Evolutionary conservation across 1,140 invertebrate species (phyloP).

Genomic region (Glossosoma conforme): DNA sequence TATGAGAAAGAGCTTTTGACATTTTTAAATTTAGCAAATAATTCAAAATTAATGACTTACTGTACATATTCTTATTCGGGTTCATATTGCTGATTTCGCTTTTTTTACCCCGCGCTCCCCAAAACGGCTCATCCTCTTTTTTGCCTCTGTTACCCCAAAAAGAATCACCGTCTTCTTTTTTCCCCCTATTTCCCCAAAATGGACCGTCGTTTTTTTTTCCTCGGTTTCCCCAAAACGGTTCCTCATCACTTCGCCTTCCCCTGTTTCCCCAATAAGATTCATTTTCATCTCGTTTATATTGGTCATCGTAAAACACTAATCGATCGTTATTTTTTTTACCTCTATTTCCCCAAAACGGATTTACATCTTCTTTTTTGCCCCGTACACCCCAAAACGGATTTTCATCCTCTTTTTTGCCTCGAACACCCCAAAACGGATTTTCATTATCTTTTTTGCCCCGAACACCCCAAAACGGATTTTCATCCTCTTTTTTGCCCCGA

Average conservation of each 20-base stretch:
- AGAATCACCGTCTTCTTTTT: slow-evolving; percentile 13
- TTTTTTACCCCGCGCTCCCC: slow-evolving; percentile 25
- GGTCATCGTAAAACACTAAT: not conserved
- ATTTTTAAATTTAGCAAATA: slow-evolving; percentile 33
- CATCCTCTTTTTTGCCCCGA: slow-evolving; percentile 24
- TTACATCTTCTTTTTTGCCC: not conserved
- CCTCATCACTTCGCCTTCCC: slow-evolving; percentile 31
- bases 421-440: slow-evolving; percentile 31
- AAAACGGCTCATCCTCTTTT: slow-evolving; percentile 24
- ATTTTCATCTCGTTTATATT: slow-evolving; percentile 7
- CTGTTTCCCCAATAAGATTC: slow-evolving; percentile 38
- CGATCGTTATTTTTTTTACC: slow-evolving; percentile 6
- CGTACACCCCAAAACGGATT: not conserved
- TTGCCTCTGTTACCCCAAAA: slow-evolving; percentile 9
- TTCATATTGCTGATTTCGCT: slow-evolving; percentile 11
- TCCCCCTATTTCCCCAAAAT: slow-evolving; percentile 30
- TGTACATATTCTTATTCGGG: slow-evolving; percentile 34
- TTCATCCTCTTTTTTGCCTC: slow-evolving; percentile 31
- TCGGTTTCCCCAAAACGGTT: slow-evolving; percentile 21
- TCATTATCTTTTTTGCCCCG: slow-evolving; percentile 24
- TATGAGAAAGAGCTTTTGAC: slow-evolving; percentile 31
- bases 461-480: slow-evolving; percentile 25
- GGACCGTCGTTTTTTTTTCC: slow-evolving; percentile 17
- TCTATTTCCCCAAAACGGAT: slow-evolving; percentile 26
- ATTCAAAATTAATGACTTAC: slow-evolving; percentile 36